Conservation (phyloP, 2,113 vertebrate genomes). For the Marmota monax region DNA sequence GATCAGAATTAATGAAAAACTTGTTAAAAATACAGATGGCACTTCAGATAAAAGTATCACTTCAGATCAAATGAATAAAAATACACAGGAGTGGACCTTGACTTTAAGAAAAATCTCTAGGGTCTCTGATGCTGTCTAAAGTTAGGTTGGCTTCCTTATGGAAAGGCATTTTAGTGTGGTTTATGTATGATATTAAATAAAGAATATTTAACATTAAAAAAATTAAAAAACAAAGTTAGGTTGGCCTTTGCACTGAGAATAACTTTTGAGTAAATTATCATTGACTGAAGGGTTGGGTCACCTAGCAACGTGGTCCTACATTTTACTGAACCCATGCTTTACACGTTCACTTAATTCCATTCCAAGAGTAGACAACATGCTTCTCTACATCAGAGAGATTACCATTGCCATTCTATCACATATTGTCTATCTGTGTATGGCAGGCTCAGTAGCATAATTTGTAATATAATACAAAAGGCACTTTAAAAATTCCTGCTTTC, state of each 20-base stretch:
- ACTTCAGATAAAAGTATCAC: not conserved
- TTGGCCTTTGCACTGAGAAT: not conserved
- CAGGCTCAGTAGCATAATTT: too few species aligned
- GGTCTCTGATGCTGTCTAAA: not conserved
- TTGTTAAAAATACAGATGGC: not conserved
- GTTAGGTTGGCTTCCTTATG: too few species aligned
- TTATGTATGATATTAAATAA: too few species aligned
- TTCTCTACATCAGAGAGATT: not conserved
- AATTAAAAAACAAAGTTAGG: not conserved
- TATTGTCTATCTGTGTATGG: not conserved
- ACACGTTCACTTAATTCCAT: too few species aligned
- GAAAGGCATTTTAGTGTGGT: too few species aligned
- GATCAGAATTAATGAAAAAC: not conserved
- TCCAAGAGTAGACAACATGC: not conserved
- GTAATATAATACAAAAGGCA: not conserved
- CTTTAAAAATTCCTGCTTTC: not conserved
- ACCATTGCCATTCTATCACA: not conserved
- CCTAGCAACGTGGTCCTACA: not conserved
- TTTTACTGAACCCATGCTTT: not conserved
- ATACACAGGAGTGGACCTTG: not conserved
- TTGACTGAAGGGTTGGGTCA: not conserved
- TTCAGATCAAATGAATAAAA: not conserved
- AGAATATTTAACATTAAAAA: too few species aligned
- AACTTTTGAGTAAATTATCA: not conserved
- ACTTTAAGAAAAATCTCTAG: not conserved